Conservation (phyloP, 1,140 invertebrate species). For the Cyclina sinensis region DNA sequence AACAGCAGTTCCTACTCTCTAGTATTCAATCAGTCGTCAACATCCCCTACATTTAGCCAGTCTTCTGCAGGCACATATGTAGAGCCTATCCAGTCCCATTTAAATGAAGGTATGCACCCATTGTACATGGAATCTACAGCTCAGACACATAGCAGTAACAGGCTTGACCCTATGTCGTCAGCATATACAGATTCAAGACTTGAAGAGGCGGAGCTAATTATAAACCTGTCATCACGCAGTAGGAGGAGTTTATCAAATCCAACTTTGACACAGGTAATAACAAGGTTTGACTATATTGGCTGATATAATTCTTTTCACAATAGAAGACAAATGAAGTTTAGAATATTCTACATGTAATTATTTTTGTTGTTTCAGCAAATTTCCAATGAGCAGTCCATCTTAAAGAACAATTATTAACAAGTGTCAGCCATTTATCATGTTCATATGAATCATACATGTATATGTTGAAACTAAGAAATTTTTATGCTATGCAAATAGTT, state of each 20-base stretch:
- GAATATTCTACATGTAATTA: too few relatives aligned
- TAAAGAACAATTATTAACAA: too few relatives aligned
- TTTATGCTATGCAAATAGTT: too few relatives aligned
- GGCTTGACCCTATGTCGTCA: background rate
- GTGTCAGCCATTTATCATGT: too few relatives aligned
- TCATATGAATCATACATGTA: too few relatives aligned
- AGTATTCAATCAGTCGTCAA: too few relatives aligned
- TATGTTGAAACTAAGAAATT: too few relatives aligned
- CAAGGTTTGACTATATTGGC: background rate
- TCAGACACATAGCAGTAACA: background rate
- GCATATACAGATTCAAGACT: background rate
- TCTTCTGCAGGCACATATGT: background rate
- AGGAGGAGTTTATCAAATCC: background rate
- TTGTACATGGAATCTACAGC: too few relatives aligned
- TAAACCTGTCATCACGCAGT: constrained; percentile 3
- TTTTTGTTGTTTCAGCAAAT: too few relatives aligned
- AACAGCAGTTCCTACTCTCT: too few relatives aligned
- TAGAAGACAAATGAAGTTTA: background rate
- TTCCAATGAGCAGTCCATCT: too few relatives aligned
- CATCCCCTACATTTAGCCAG: background rate
- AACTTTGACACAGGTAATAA: constrained; percentile 5
- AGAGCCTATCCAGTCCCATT: background rate
- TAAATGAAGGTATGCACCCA: too few relatives aligned
- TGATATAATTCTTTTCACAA: background rate
- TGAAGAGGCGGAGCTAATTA: background rate